These are phyloP conservation scores for Callipepla squamata DNA, from an alignment of 2,113 vertebrate species.

Conservation along the genomic window DNA sequence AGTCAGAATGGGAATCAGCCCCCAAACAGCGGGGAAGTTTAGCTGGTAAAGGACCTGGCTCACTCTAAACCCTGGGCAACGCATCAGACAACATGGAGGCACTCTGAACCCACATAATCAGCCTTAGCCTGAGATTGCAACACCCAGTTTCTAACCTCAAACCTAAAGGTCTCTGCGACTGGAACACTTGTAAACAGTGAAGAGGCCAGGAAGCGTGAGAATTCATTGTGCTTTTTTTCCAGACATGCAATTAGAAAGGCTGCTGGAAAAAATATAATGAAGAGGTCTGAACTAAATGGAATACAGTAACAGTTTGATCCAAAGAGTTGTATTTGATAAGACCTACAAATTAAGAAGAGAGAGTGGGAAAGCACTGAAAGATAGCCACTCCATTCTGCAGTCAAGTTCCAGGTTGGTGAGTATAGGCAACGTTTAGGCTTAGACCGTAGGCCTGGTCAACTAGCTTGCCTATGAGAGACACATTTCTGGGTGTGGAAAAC, in stretches of 20 bases:
- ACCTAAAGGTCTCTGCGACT: background rate
- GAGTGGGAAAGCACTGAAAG: background rate
- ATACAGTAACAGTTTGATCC: background rate
- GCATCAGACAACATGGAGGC: fast-evolving
- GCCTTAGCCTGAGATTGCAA: background rate
- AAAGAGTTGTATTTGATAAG: background rate
- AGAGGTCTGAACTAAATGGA: background rate
- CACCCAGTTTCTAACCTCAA: background rate
- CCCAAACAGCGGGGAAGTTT: background rate
- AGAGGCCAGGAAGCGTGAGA: fast-evolving
- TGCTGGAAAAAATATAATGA: background rate
- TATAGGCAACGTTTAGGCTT: background rate
- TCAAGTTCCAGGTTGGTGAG: background rate
- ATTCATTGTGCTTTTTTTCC: background rate
- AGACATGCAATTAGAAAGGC: background rate
- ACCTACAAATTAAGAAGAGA: fast-evolving
- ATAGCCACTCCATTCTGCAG: background rate
- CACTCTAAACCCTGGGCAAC: fast-evolving
- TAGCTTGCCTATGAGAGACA: background rate
- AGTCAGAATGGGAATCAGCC: background rate
- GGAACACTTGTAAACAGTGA: background rate
- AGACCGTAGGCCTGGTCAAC: background rate
- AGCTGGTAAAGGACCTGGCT: background rate
- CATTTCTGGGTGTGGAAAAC: background rate
- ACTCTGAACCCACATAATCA: background rate